Conservation (phyloP, 2,888 invertebrate genomes). For the Leptinotarsa tumamoca region DNA sequence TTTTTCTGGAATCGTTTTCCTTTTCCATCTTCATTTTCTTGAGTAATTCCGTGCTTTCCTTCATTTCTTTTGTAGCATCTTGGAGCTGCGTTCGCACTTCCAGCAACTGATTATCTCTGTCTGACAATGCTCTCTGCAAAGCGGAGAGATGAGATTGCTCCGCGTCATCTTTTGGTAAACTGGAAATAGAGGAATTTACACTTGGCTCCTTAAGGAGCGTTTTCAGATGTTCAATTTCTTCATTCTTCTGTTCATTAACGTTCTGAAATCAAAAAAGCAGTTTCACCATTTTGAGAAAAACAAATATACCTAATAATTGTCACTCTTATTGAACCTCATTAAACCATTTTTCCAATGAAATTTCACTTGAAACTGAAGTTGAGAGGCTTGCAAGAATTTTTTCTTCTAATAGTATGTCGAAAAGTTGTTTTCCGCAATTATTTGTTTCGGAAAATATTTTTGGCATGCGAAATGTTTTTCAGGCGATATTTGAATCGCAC, state of each 20-base stretch:
- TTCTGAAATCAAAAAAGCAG: slow-evolving; percentile 66
- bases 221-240: slow-evolving; percentile 75
- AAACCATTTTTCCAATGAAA: no score
- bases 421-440: no score
- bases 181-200: slow-evolving; percentile 49
- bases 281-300: neutral
- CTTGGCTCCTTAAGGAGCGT: slow-evolving; percentile 63
- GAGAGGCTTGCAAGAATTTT: no score
- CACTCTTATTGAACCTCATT: no score
- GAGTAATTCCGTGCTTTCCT: slow-evolving; percentile 70
- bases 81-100: slow-evolving; percentile 80
- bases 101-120: slow-evolving; percentile 77
- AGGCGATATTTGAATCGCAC: no score
- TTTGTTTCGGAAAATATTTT: no score
- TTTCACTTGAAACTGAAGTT: no score
- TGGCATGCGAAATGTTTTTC: no score
- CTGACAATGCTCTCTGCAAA: slow-evolving; percentile 64
- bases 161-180: slow-evolving; percentile 67
- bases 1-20: slow-evolving; percentile 61
- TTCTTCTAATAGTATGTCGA: no score
- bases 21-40: slow-evolving; percentile 75
- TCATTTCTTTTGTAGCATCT: slow-evolving; percentile 81
- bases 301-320: no score
- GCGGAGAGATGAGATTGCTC: slow-evolving; percentile 61
- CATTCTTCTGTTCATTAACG: slow-evolving; percentile 77